Base-by-base conservation (phyloP, 2,888 invertebrate species). In the Rhogogaster chlorosoma region DNA sequence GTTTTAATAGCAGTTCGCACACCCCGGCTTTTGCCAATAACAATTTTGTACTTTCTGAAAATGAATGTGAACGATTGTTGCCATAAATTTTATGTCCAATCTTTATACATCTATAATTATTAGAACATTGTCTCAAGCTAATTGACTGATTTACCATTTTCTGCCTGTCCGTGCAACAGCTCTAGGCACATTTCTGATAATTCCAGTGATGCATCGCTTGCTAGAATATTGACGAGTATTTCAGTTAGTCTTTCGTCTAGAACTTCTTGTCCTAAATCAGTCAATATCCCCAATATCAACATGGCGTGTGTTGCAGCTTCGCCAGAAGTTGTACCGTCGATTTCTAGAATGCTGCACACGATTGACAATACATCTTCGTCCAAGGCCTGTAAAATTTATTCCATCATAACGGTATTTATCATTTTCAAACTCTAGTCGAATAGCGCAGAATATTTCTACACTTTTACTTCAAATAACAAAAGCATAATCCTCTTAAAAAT, bases 151-250 rank as follows among this genome's bases (percentile, higher is more conserved):
- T 93, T 94, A 96, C 96, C 96, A 94, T 96, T 96, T 92, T 97
- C 97, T 80, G 96, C 96, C 93, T 97, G 97, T 85, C 95, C 95
- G 92, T 96, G 96, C 88, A 97, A 94, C 90, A 97, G 95, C 90
- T 97, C 97, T 88, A 98, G 94, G 93, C 97, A 97, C 91, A 96
- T 94, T 92, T 97, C 96, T 6, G 96, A 96, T 87, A 97, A 94
- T 91, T 97, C 97, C 42, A 96, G 95, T 90, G 96, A 96, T 32
- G 95, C 94, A 0, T 97, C 96, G 84, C 95, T 95, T 86, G 94
- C 94, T 85, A 97, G 93, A 82, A 97, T 95, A 87, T 95, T 94
- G 3, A 97, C 95, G 42, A 97, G 94, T 71, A 95, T 93, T 85
- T 94, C 94, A 87, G 95, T 96, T 2, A 96, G 92, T 71, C 94